Evolutionary conservation across 2,888 invertebrate genomes (phyloP).

Genomic region (Gari tellinella): DNA sequence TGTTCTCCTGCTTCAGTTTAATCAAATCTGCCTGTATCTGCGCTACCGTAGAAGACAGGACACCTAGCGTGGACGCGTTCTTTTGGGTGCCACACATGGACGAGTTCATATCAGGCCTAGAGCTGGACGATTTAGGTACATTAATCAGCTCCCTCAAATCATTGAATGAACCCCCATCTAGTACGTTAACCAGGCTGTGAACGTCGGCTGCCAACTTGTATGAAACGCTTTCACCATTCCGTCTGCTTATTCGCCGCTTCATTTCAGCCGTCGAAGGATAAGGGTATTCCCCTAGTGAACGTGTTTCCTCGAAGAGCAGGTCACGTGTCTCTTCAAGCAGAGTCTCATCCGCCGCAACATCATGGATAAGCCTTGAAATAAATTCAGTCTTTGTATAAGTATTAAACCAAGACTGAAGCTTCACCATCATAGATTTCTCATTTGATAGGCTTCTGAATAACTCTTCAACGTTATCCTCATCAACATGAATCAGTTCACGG

Average conservation of each 20-base stretch:
- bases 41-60: too few relatives aligned
- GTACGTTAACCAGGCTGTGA: not conserved
- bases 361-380: not conserved
- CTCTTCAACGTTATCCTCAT: too few relatives aligned
- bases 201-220: conserved; percentile 1
- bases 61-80: too few relatives aligned
- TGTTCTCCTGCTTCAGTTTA: too few relatives aligned
- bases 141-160: conserved; percentile 2
- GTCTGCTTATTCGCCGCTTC: not conserved
- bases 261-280: not conserved
- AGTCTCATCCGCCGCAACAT: not conserved
- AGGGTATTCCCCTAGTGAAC: not conserved
- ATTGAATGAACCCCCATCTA: not conserved
- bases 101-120: too few relatives aligned
- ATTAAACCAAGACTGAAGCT: not conserved
- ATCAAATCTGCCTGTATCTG: too few relatives aligned
- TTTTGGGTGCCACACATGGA: too few relatives aligned
- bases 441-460: too few relatives aligned
- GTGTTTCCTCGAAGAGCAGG: not conserved
- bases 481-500: too few relatives aligned
- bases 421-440: too few relatives aligned
- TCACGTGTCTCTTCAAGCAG: conserved; percentile 1
- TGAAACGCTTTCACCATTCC: not conserved
- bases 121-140: not conserved
- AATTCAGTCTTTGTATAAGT: not conserved